These are phyloP conservation scores for Dromaius novaehollandiae DNA, from an alignment of 2,113 vertebrate species.

Conservation along the genomic window DNA sequence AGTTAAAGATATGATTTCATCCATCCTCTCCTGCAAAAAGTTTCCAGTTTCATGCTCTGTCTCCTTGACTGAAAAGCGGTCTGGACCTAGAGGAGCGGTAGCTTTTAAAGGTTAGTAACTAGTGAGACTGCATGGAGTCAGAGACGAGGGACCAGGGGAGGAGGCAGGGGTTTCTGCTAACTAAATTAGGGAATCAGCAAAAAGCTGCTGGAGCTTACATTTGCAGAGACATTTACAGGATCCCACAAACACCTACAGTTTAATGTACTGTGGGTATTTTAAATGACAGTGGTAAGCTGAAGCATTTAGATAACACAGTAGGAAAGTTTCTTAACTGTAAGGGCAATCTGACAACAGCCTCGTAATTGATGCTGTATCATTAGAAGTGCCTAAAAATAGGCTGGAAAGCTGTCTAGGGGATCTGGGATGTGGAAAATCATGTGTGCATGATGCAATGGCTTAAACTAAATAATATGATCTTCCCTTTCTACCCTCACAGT, in stretches of 20 bases:
- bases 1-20: not conserved
- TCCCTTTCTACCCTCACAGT: not conserved
- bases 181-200: not conserved
- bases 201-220: not conserved
- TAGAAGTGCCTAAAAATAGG: not conserved
- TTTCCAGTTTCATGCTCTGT: not conserved
- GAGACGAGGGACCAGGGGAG: not conserved
- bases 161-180: not conserved
- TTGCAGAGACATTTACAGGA: slow-evolving; percentile 27
- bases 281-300: not conserved
- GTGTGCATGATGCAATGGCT: not conserved
- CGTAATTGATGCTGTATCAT: not conserved
- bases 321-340: not conserved
- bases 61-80: not conserved
- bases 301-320: not conserved
- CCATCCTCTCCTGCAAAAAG: not conserved
- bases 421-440: not conserved
- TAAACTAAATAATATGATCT: not conserved
- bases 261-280: not conserved
- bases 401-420: not conserved
- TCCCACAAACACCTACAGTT: slow-evolving; percentile 15
- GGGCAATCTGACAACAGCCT: not conserved
- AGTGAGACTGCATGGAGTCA: not conserved
- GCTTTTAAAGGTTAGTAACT: not conserved
- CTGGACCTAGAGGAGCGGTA: not conserved